Evolutionary conservation across 2,888 invertebrate species (phyloP), one percentile per base, ranked within the genome.

Genomic region (Ochlodes sylvanus): DNA sequence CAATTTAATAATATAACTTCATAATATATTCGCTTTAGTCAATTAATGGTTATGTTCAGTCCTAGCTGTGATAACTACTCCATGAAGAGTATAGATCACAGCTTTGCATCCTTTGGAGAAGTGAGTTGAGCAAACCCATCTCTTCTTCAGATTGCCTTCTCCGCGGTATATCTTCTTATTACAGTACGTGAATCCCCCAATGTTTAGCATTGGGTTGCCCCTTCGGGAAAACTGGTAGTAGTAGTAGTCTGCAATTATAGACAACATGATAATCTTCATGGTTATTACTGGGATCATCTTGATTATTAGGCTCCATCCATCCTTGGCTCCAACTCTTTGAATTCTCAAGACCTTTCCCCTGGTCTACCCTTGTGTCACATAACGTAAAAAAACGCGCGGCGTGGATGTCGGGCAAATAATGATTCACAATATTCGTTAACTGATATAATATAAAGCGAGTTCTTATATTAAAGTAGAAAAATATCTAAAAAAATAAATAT

Each of bases 121-220:
- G 55, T 83, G 77, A 0, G 79, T 79, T 14, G 81, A 80, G 57
- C 82, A 82, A 0, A 78, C 76, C 81, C 81, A 81, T 2, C 77
- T 70, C 38, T 73, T 74, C 61, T 75, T 76, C 19, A 71, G 27
- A 3, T 66, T 64, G 0, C 19, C 12, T 10, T 68, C 64, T 1
- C 34, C n/a, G 7, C 44, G 38, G 14, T 70, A 61, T 27, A 67
- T 69, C 41, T 73, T 76, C 47, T 76, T 76, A 42, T 75, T 60
- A 34, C 71, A 74, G 69, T 80, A 86, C 0, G 78, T 84, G 68
- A 79, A 85, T 0, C 82, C 79, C 10, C 78, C 74, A 2, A 80
- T 55, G n/a, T 72, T 73, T 1, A 86, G 73, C 64, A 87, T 58
- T 10, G 73, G 75, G n/a, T 70, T 82, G 0, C 86, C 84, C 61